phyloP scores from a whole-genome alignment of 2,113 vertebrate species.

The Megaceryle maxima region DNA sequence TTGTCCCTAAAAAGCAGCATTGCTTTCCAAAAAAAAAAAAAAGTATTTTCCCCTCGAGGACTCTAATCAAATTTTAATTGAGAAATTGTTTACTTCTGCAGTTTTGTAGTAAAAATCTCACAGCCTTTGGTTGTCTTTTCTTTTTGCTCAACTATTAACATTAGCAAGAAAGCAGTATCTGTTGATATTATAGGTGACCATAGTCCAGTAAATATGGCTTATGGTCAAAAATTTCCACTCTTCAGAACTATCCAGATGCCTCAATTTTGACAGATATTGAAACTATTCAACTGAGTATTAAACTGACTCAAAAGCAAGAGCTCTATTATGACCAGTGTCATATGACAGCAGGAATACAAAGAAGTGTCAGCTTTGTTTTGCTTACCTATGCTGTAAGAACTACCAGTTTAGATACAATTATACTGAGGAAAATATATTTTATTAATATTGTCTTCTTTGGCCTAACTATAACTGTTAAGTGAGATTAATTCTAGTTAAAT shows the following conservation, averaged over 20 bases:
- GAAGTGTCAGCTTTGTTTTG: neutral
- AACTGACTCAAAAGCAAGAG: neutral
- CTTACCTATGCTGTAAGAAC: neutral
- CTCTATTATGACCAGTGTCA: accelerated
- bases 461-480: neutral
- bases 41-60: neutral
- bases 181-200: neutral
- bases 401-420: neutral
- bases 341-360: neutral
- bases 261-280: neutral
- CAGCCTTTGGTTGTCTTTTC: neutral
- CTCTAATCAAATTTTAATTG: neutral
- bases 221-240: neutral
- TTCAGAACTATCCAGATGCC: neutral
- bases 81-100: neutral
- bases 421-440: neutral
- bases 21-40: neutral
- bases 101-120: neutral
- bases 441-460: neutral
- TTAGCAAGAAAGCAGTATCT: neutral
- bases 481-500: neutral
- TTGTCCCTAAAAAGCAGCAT: neutral
- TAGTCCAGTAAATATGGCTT: neutral
- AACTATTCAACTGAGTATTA: neutral
- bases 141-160: neutral